A percentile compares a stretch with the other conserved stretches of the same genome.
These are phyloP conservation scores for Thunnus maccoyii DNA, from an alignment of 2,113 vertebrate species.

Conservation along the genomic window DNA sequence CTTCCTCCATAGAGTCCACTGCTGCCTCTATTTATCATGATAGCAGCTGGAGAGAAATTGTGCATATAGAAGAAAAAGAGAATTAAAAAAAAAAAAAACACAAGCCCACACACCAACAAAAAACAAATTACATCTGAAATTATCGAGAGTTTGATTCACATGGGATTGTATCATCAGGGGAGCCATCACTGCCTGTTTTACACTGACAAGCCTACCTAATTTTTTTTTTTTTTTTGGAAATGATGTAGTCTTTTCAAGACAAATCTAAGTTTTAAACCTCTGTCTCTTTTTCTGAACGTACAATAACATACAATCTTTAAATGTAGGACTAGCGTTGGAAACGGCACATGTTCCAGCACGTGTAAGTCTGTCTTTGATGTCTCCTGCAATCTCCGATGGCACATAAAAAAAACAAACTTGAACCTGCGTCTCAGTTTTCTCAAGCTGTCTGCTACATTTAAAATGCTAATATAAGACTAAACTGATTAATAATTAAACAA, in stretches of 20 bases:
- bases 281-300: neutral
- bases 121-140: slow-evolving; percentile 30
- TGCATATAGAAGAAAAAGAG: neutral
- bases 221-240: neutral
- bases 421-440: slow-evolving; percentile 91
- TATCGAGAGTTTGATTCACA: slow-evolving; percentile 2
- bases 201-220: too few relatives aligned
- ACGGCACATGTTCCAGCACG: slow-evolving; percentile 26
- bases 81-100: too few relatives aligned
- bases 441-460: slow-evolving; percentile 93
- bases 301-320: neutral
- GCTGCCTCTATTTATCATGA: neutral
- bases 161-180: slow-evolving; percentile 25
- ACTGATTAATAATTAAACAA: slow-evolving; percentile 99
- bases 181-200: neutral
- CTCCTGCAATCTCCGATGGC: slow-evolving; percentile 74
- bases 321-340: neutral
- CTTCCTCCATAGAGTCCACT: neutral
- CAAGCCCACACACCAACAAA: neutral
- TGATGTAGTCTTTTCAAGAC: neutral
- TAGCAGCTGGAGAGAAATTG: neutral
- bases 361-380: slow-evolving; percentile 61
- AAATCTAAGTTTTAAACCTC: neutral
- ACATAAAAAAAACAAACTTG: slow-evolving; percentile 88
- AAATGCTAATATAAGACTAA: slow-evolving; percentile 99